Evolutionary conservation across 2,888 invertebrate genomes (phyloP), one percentile per base, ranked within the genome.

Genomic region (Panopea generosa): DNA sequence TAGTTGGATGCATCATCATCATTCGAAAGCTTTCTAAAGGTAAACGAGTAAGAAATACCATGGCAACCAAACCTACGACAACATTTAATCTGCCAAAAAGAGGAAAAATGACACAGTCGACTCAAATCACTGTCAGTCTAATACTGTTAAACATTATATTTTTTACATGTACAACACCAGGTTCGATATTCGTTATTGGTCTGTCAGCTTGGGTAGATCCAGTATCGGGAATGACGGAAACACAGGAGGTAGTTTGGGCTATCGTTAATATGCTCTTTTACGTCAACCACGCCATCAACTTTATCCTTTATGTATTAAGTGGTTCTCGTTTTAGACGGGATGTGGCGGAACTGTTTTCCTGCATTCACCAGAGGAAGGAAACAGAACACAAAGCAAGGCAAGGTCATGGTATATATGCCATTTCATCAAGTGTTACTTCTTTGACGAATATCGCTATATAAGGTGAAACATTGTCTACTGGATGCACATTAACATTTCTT

Each of bases 181-280:
- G 40, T 0, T 3, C 22, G 6, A 33, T 67, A 11, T 67, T 59
- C 52, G 4, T 67, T 18, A 18, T 49, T 20, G 59, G 59, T 2
- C 22, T 49, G 6, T 18, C 27, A n/a, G 11, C 11, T n/a, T 59
- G 59, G 59, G 45, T 67, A 4, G 52, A 67, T 43, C 7, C 9
- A 3, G 29, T 59, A 22, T 43, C 7, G 0, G 67, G 67, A 2
- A 67, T 67, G 67, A 67, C 67, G 0, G 43, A 26, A 52, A 43
- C 43, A 11, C 67, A 67, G 20, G 67, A 67, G 20, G 52, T 67
- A 50, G 49, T 67, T 2, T 67, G 67, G 67, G 67, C 67, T 11
- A 24, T 59, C 11, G 11, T 38, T 14, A 67, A 67, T 29, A 27
- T 43, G 16, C 16, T 67, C 20, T 59, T 20, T 26, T 67, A 27